These are phyloP conservation scores for Allolobophora icterica DNA, from an alignment of 2,888 invertebrate species.

Conservation along the genomic window DNA sequence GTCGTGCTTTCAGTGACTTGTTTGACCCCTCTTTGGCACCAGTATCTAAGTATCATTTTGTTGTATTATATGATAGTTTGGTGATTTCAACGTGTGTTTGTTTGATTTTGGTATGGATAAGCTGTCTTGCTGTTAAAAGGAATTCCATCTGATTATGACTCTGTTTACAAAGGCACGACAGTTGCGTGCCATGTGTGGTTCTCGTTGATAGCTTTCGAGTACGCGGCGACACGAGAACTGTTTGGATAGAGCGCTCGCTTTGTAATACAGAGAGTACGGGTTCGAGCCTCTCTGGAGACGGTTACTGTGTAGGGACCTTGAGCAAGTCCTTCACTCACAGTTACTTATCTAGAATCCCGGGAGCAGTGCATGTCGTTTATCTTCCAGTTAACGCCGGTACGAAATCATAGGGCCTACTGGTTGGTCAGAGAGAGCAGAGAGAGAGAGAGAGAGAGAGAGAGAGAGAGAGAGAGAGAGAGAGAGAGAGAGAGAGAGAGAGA, in stretches of 20 bases:
- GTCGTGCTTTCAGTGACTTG: background rate
- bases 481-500: too few relatives aligned
- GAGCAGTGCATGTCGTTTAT: too few relatives aligned
- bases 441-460: too few relatives aligned
- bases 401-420: too few relatives aligned
- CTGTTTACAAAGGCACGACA: background rate
- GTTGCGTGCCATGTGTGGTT: background rate
- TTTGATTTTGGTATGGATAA: background rate
- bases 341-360: too few relatives aligned
- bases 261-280: too few relatives aligned
- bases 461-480: too few relatives aligned
- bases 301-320: too few relatives aligned
- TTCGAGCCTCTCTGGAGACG: too few relatives aligned
- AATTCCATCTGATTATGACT: background rate
- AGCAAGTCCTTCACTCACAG: too few relatives aligned
- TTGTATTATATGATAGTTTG: background rate
- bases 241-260: too few relatives aligned
- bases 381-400: background rate
- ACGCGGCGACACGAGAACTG: background rate
- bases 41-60: background rate
- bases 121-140: background rate
- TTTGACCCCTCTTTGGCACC: background rate
- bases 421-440: too few relatives aligned
- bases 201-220: background rate
- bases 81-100: background rate